A percentile compares a stretch with the other conserved stretches of the same genome.
Conservation (phyloP, 2,113 vertebrate genomes). For the Lamprotornis superbus region DNA sequence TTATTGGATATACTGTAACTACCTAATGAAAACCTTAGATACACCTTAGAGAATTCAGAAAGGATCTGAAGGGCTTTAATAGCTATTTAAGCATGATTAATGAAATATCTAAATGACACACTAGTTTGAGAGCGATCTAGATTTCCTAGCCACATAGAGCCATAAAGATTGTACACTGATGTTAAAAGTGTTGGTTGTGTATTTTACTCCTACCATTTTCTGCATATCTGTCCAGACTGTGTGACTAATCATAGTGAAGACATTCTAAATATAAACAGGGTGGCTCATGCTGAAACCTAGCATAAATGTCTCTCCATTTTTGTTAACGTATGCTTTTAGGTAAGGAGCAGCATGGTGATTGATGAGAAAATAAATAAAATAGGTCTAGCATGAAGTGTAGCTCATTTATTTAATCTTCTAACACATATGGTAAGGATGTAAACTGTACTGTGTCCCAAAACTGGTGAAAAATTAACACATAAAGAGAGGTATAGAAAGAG, state of each 20-base stretch:
- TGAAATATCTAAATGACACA: neutral
- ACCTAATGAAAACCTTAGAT: neutral
- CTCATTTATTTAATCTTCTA: neutral
- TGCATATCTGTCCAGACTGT: neutral
- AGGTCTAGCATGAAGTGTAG: neutral
- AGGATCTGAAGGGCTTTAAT: neutral
- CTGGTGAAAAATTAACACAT: neutral
- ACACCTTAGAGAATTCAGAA: neutral
- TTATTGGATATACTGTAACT: constrained; percentile 2
- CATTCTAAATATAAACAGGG: neutral
- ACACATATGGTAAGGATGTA: neutral
- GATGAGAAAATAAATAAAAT: neutral
- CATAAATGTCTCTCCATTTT: neutral
- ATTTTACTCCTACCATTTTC: neutral
- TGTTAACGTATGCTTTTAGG: neutral
- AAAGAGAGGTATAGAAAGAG: neutral
- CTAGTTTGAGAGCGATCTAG: neutral
- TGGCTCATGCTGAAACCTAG: neutral
- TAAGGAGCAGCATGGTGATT: neutral
- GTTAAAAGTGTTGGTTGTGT: neutral
- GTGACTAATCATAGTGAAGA: neutral
- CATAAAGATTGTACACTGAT: neutral
- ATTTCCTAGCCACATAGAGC: neutral
- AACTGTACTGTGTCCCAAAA: neutral
- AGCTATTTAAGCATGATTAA: neutral